Percentiles rank a stretch among this genome's conserved stretches.
These are phyloP conservation scores for Drosophila teissieri DNA, from an alignment of 1,140 invertebrate species.

Conservation along the genomic window DNA sequence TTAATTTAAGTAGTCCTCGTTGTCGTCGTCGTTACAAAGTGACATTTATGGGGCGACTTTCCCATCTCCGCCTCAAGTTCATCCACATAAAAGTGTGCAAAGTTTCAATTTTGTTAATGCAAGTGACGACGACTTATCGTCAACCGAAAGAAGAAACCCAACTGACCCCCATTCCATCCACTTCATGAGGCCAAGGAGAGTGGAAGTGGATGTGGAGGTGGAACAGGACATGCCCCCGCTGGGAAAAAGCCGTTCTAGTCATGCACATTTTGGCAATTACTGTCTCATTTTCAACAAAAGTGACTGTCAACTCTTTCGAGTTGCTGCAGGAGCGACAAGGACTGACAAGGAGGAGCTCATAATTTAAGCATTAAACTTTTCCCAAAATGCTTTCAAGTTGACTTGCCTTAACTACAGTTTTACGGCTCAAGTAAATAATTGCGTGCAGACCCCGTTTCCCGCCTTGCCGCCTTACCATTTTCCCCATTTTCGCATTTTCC, in stretches of 20 bases:
- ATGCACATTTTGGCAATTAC: slow-evolving; percentile 79
- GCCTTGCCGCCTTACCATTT: background rate
- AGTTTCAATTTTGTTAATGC: slow-evolving; percentile 76
- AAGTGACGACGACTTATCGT: slow-evolving; percentile 69
- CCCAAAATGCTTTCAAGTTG: slow-evolving; percentile 80
- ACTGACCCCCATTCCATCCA: slow-evolving; percentile 44
- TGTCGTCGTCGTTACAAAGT: slow-evolving; percentile 66
- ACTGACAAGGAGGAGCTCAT: slow-evolving; percentile 64
- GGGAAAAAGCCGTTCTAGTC: slow-evolving; percentile 57
- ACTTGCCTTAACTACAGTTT: slow-evolving; percentile 82
- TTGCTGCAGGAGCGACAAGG: background rate
- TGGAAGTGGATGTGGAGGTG: background rate
- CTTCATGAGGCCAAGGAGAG: background rate
- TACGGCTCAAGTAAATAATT: slow-evolving; percentile 83
- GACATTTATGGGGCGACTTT: slow-evolving; percentile 53
- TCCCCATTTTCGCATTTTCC: background rate
- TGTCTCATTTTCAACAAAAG: slow-evolving; percentile 81
- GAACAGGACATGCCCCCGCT: slow-evolving; percentile 13
- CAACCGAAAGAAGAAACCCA: slow-evolving; percentile 57
- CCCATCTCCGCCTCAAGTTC: slow-evolving; percentile 4
- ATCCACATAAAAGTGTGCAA: slow-evolving; percentile 54
- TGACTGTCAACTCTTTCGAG: slow-evolving; percentile 76
- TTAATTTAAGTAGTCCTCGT: slow-evolving; percentile 81
- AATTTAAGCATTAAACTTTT: slow-evolving; percentile 83
- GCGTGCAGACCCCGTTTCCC: slow-evolving; percentile 45